Conservation (phyloP, 2,888 invertebrate species). For the Cosmia pyralina region DNA sequence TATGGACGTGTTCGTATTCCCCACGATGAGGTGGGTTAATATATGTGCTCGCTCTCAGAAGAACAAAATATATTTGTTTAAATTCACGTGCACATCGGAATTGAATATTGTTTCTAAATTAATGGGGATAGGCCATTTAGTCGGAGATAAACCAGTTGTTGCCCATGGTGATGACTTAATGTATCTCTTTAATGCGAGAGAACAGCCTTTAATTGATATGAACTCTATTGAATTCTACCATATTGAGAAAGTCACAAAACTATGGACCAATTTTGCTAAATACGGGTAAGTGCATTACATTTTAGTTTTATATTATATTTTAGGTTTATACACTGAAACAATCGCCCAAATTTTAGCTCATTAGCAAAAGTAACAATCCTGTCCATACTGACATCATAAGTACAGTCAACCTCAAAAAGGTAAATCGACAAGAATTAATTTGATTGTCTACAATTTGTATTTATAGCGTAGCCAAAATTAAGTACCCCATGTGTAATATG, state of each 20-base stretch:
- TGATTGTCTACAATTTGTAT: neutral
- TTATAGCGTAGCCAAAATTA: neutral
- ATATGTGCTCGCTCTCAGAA: constrained; percentile 55
- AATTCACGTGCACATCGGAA: constrained; percentile 70
- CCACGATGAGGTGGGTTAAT: constrained; percentile 66
- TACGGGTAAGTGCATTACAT: constrained; percentile 69
- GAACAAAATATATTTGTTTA: constrained; percentile 70
- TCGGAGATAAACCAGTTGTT: constrained; percentile 56
- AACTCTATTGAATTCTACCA: constrained; percentile 61
- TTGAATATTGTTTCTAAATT: constrained; percentile 66
- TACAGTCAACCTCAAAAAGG: neutral
- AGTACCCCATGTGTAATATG: neutral
- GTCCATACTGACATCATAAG: neutral
- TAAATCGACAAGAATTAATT: neutral
- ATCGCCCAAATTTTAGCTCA: neutral
- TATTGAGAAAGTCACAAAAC: constrained; percentile 68
- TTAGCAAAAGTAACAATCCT: neutral
- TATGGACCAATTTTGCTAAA: constrained; percentile 78
- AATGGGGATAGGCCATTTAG: constrained; percentile 47
- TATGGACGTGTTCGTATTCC: constrained; percentile 62
- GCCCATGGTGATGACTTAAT: constrained; percentile 71
- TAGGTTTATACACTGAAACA: neutral
- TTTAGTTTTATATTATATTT: too few species aligned
- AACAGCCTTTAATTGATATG: constrained; percentile 47
- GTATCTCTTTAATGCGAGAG: constrained; percentile 68